phyloP scores from a whole-genome alignment of 1,140 invertebrate species.

The Bombyx mori region ASM3026992v2 NC_085113.1:1560001-1560500 shows the following conservation, averaged over 20 bases:
- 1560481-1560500: constrained; percentile 5
- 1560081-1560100: constrained; percentile 43
- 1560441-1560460: constrained; percentile 13
- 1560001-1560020: constrained; percentile 63
- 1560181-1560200: constrained; percentile 54
- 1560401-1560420: background rate
- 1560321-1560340: constrained; percentile 60
- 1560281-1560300: constrained; percentile 10
- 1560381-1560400: constrained; percentile 15
- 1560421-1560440: constrained; percentile 2
- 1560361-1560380: constrained; percentile 10
- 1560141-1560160: constrained; percentile 33
- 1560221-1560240: constrained; percentile 54
- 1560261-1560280: constrained; percentile 19
- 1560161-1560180: constrained; percentile 23
- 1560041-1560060: constrained; percentile 52
- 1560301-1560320: constrained; percentile 33
- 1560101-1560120: constrained; percentile 18
- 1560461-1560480: constrained; percentile 9
- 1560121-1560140: constrained; percentile 18
- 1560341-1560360: constrained; percentile 16
- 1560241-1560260: constrained; percentile 53
- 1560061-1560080: constrained; percentile 33
- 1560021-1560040: constrained; percentile 56
- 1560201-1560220: constrained; percentile 60